phyloP scores from a whole-genome alignment of 2,113 vertebrate species.

The Dinomys branickii region DNA sequence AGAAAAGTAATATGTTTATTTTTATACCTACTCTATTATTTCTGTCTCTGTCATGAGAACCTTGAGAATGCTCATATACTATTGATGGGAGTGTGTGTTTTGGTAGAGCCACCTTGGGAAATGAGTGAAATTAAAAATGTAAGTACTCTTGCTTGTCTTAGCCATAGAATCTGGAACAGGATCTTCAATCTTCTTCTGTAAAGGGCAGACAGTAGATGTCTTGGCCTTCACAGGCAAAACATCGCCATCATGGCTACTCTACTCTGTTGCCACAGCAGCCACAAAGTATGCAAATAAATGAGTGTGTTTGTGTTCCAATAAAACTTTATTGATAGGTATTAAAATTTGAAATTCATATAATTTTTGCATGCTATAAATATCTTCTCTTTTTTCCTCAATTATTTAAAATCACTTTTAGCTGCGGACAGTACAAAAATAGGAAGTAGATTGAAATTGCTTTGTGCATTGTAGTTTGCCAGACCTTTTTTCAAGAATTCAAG shows the following conservation, averaged over 20 bases:
- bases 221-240: not conserved
- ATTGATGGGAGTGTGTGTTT: not conserved
- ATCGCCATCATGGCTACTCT: not conserved
- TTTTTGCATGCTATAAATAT: not conserved
- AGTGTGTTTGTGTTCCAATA: not conserved
- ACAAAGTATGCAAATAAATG: not conserved
- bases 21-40: not conserved
- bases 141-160: not conserved
- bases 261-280: not conserved
- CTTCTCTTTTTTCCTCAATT: not conserved
- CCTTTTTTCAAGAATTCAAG: not conserved
- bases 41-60: not conserved
- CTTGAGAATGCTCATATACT: not conserved
- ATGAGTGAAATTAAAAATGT: not conserved
- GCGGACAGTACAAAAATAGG: not conserved
- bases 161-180: not conserved
- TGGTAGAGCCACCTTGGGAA: not conserved
- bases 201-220: not conserved
- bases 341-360: not conserved
- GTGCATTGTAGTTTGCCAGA: not conserved
- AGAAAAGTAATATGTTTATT: not conserved
- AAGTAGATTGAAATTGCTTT: not conserved
- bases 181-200: not conserved
- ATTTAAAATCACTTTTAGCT: not conserved
- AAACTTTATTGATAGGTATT: not conserved